Evolutionary conservation across 2,113 vertebrate species (phyloP).

Genomic region (Chlorodrepanis virens): DNA sequence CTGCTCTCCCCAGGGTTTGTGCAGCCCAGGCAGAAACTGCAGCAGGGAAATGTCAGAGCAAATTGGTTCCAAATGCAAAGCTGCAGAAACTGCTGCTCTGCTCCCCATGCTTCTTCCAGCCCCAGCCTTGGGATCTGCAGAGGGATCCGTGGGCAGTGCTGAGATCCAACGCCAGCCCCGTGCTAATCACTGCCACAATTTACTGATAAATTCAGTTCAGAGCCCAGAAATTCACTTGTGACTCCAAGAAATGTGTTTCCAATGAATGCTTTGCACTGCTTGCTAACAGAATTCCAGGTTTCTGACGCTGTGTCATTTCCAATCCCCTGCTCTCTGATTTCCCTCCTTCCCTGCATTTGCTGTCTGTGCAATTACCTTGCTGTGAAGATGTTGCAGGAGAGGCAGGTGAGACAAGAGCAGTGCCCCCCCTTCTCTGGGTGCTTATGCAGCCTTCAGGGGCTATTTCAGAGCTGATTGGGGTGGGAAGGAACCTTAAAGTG

Average conservation of each 20-base stretch:
- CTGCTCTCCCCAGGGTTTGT: not conserved
- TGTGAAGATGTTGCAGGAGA: not conserved
- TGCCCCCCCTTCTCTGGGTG: not conserved
- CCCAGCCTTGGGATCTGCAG: not conserved
- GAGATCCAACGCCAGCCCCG: accelerated
- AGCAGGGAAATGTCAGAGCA: not conserved
- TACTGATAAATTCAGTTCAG: not conserved
- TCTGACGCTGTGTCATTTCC: not conserved
- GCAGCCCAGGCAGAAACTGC: accelerated
- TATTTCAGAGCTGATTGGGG: not conserved
- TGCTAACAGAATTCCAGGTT: not conserved
- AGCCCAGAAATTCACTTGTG: not conserved
- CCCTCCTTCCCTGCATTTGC: not conserved
- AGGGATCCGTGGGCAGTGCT: not conserved
- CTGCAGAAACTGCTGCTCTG: not conserved
- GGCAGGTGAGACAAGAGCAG: not conserved
- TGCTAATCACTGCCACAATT: accelerated
- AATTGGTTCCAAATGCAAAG: not conserved
- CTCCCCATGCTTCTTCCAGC: not conserved
- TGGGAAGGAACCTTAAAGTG: not conserved
- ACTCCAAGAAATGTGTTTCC: not conserved
- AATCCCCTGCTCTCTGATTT: not conserved
- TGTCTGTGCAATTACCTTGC: not conserved
- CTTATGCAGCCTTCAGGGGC: not conserved
- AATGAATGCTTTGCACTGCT: not conserved